Evolutionary conservation across 2,888 invertebrate genomes (phyloP).

Genomic region (Pimpla rufipes): DNA sequence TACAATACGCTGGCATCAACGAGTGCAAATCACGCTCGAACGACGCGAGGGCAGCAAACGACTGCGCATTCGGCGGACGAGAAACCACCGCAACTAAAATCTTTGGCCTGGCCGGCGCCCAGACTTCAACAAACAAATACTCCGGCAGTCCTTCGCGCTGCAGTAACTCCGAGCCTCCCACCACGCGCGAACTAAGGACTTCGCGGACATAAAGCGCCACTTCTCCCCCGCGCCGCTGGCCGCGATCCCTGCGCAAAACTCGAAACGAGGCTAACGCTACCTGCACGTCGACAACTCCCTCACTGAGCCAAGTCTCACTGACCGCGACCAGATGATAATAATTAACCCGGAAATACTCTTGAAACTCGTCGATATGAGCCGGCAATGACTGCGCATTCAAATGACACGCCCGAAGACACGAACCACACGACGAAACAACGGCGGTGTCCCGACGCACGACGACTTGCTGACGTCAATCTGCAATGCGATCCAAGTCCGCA

Average conservation of each 20-base stretch:
- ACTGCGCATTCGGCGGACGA: too few species aligned
- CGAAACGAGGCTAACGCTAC: not conserved
- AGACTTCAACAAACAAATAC: too few species aligned
- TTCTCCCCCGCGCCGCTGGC: not conserved
- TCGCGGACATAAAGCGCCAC: slow-evolving; percentile 13
- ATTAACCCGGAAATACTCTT: too few species aligned
- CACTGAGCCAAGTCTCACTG: too few species aligned
- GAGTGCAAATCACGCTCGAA: slow-evolving; percentile 11
- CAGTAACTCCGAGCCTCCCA: slow-evolving; percentile 1
- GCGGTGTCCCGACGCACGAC: not conserved
- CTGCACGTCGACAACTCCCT: slow-evolving; percentile 22
- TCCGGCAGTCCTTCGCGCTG: slow-evolving; percentile 10
- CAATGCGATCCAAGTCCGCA: slow-evolving; percentile 10
- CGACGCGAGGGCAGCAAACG: not conserved
- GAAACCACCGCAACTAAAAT: too few species aligned
- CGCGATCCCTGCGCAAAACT: slow-evolving; percentile 8
- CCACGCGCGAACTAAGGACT: not conserved
- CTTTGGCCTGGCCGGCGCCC: too few species aligned
- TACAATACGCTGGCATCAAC: not conserved
- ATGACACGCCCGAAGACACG: too few species aligned
- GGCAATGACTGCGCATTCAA: too few species aligned
- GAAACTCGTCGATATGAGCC: too few species aligned
- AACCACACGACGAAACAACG: slow-evolving; percentile 3
- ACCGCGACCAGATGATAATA: too few species aligned
- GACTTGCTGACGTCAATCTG: not conserved